phyloP scores from a whole-genome alignment of 1,140 invertebrate species.

The Drosophila subobscura region DNA sequence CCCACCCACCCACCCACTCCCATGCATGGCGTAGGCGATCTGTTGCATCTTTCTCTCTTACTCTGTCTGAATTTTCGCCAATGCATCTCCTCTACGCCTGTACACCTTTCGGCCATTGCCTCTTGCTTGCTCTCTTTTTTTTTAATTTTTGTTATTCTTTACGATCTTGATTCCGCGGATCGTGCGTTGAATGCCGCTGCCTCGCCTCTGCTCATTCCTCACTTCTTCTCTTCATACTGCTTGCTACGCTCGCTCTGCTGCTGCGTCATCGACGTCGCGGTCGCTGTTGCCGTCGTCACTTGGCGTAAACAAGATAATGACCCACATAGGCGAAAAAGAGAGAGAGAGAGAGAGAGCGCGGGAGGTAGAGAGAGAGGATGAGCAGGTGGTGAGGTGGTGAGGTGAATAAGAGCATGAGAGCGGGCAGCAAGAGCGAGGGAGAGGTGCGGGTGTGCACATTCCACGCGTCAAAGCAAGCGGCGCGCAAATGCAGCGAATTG shows the following conservation, averaged over 20 bases:
- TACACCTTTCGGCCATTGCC: neutral
- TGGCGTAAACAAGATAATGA: constrained; percentile 76
- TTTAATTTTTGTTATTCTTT: too few relatives aligned
- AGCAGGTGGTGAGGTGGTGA: neutral
- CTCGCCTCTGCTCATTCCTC: too few relatives aligned
- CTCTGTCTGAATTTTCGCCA: neutral
- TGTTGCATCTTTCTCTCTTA: neutral
- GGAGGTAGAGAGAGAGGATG: neutral
- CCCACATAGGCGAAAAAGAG: constrained; percentile 50
- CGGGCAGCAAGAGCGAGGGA: too few relatives aligned
- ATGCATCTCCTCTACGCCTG: constrained; percentile 7
- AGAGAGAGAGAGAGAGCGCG: neutral
- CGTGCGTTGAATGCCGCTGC: too few relatives aligned
- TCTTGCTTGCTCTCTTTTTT: too few relatives aligned
- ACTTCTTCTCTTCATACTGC: constrained; percentile 3
- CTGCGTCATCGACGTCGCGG: constrained; percentile 46
- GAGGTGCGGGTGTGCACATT: constrained; percentile 37
- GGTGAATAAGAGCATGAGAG: too few relatives aligned
- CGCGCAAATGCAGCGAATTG: constrained; percentile 52
- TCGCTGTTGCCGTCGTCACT: too few relatives aligned
- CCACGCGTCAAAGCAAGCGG: constrained; percentile 44
- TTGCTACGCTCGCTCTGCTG: constrained; percentile 18
- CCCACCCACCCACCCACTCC: too few relatives aligned
- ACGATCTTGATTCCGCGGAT: too few relatives aligned
- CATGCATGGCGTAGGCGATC: too few relatives aligned